A percentile compares a stretch with the other conserved stretches of the same genome.
Evolutionary conservation across 2,888 invertebrate species (phyloP).

Genomic region (Sipha maydis): DNA sequence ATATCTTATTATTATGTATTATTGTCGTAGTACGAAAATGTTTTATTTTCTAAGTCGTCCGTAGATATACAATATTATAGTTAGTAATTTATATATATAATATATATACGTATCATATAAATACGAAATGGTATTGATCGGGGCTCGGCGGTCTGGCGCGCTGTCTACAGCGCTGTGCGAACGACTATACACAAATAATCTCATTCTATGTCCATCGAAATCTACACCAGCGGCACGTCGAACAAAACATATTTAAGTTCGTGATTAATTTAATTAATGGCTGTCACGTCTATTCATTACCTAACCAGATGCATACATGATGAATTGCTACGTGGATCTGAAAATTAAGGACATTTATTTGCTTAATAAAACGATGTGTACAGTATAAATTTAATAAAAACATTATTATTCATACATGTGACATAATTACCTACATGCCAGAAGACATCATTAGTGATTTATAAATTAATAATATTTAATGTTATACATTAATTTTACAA

Average conservation of each 20-base stretch:
- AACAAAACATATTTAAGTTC: background rate
- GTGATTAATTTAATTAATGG: background rate
- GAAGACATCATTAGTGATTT: too few relatives aligned
- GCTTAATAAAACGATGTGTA: background rate
- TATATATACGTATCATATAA: background rate
- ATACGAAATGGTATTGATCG: constrained; percentile 49
- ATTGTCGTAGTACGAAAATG: background rate
- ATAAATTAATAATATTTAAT: too few relatives aligned
- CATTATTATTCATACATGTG: too few relatives aligned
- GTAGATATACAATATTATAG: background rate
- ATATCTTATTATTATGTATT: too few relatives aligned
- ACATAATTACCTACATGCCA: too few relatives aligned
- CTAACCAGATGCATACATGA: background rate
- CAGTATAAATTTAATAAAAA: background rate
- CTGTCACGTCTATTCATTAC: background rate
- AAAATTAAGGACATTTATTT: background rate
- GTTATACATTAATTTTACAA: too few relatives aligned
- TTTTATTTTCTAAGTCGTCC: background rate
- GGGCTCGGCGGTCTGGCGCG: background rate
- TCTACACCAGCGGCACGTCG: background rate
- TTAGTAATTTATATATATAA: background rate
- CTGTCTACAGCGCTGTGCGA: constrained; percentile 27
- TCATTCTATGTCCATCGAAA: background rate
- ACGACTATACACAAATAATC: constrained; percentile 7
- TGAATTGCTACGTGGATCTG: background rate